Conservation (phyloP, 2,888 invertebrate genomes). For the Andrena chrysosceles region DNA sequence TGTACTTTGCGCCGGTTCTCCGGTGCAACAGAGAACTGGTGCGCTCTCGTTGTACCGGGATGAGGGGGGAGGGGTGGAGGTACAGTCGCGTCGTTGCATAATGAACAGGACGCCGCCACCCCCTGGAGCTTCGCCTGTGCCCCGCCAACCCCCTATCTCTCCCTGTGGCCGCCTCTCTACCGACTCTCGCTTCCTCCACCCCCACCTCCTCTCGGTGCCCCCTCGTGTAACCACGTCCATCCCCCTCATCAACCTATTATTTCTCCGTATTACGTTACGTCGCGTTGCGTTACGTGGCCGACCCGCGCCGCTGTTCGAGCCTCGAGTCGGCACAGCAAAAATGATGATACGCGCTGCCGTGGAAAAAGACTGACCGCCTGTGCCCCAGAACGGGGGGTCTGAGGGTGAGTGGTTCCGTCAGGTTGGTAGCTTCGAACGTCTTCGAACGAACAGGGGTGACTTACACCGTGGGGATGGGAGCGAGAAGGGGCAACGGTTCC, state of each 20-base stretch:
- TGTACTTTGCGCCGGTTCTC: slow-evolving; percentile 81
- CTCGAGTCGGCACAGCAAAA: slow-evolving; percentile 66
- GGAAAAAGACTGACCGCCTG: slow-evolving; percentile 50
- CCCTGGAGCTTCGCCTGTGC: slow-evolving; percentile 64
- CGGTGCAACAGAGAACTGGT: slow-evolving; percentile 75
- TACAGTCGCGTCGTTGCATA: slow-evolving; percentile 82
- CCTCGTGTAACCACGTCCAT: slow-evolving; percentile 64
- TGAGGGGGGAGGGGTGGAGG: slow-evolving; percentile 37
- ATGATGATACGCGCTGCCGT: slow-evolving; percentile 62
- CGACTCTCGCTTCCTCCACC: slow-evolving; percentile 23
- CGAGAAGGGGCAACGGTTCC: background rate
- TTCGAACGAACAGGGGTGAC: background rate
- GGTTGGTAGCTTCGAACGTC: slow-evolving; percentile 9
- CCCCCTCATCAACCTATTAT: slow-evolving; percentile 80
- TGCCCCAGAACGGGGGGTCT: slow-evolving; percentile 25
- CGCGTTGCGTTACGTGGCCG: slow-evolving; percentile 78
- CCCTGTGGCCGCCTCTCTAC: slow-evolving; percentile 51
- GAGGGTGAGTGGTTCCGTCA: slow-evolving; percentile 12
- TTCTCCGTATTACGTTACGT: slow-evolving; percentile 82
- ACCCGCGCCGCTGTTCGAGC: slow-evolving; percentile 70
- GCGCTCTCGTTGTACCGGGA: slow-evolving; percentile 71
- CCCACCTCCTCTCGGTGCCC: slow-evolving; percentile 22
- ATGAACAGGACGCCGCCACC: slow-evolving; percentile 81
- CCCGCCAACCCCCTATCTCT: slow-evolving; percentile 59
- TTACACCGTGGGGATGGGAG: background rate